Evolutionary conservation across 2,113 vertebrate species (phyloP), one percentile per base, ranked within the genome.

Genomic region (Ginglymostoma cirratum): DNA sequence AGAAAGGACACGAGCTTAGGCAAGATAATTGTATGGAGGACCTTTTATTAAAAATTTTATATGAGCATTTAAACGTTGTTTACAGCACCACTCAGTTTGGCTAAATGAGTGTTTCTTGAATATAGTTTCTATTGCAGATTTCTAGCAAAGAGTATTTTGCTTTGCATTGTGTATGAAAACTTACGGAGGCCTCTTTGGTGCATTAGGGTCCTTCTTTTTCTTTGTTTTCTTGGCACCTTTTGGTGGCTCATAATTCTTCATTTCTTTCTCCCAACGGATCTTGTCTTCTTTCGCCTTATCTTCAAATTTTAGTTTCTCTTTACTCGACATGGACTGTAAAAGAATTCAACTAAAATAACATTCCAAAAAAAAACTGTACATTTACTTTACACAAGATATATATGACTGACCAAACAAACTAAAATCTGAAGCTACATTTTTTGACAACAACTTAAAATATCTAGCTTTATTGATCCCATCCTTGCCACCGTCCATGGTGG

Each of bases 131-230:
- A 83, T 83, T 80, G 15, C 78, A 24, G 15, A 45, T 48, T 86
- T n/a, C 76, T 17, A n/a, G 5, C 55, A 6, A 55, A 55, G 55
- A 55, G 55, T 12, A 61, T 61, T 61, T 61, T 61, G 55, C 55
- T 61, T 10, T 61, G 55, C 12, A 61, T 10, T 61, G 55, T 61
- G 55, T 61, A 3, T 55, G 93, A 86, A 24, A 96, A 98, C 99
- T 97, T 97, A 99, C 99, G 99, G 99, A 97, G 99, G 99, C 98
- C 99, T 99, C 97, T 99, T 99, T 52, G 99, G 99, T 96, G 99
- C 99, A 96, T 99, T 99, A 96, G 99, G 99, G 97, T 99, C 99
- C 98, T 99, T 99, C 96, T 98, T 95, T 95, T 38, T 98, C 96
- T 99, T 98, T 98, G 98, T 99, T 98, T 98, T 99, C 96, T 98